phyloP scores from a whole-genome alignment of 92 coral and sea anemone genomes.

The Epizoanthus illoricatus region DNA sequence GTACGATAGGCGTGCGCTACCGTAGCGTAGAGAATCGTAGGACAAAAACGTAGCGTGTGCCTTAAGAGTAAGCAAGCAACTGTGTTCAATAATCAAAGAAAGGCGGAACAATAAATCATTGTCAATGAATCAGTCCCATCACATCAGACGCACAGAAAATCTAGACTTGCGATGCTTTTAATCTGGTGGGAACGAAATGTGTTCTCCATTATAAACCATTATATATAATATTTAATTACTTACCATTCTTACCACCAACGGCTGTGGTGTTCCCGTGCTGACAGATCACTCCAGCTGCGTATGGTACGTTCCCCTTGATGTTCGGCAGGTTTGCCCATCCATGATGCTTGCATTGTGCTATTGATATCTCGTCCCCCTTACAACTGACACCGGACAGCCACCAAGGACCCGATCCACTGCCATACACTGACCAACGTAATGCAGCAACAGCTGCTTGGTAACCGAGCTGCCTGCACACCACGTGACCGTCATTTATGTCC shows the following conservation, averaged over 20 bases:
- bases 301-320: background rate
- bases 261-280: background rate
- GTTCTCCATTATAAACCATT: too few relatives aligned
- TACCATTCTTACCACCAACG: background rate
- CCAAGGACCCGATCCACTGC: background rate
- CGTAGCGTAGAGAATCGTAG: too few relatives aligned
- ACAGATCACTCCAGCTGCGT: conserved; percentile 1
- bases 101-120: too few relatives aligned
- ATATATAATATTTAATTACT: too few relatives aligned
- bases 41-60: too few relatives aligned
- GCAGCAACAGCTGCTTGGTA: conserved; percentile 3
- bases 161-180: too few relatives aligned
- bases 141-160: too few relatives aligned
- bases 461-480: conserved; percentile 6
- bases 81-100: too few relatives aligned
- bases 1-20: too few relatives aligned
- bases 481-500: background rate
- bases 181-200: too few relatives aligned
- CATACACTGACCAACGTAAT: background rate
- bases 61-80: too few relatives aligned
- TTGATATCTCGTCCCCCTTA: background rate
- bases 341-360: background rate
- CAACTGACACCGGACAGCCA: conserved; percentile 5
- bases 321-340: background rate
- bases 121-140: too few relatives aligned